Base-by-base conservation (phyloP, 2,888 invertebrate genomes). In the Thereva unica region DNA sequence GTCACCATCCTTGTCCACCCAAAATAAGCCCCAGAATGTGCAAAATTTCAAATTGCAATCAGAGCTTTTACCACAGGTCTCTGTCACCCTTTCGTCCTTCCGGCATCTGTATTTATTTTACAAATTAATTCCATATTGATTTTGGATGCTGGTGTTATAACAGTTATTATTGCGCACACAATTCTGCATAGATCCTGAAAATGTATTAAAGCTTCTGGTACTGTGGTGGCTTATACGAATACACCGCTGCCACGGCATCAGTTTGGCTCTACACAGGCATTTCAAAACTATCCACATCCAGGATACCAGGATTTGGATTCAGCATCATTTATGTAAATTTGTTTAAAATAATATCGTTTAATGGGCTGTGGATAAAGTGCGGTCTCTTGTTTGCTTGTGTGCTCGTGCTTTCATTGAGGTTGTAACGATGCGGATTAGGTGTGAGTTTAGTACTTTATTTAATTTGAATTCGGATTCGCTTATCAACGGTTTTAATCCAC, bases 321-420 rank as follows among this genome's bases (percentile, higher is more conserved):
- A 44, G 41, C 54, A 54, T 45, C 64, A 64, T 54, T 64, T 64
- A 64, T 64, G 64, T 47, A 64, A 64, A 64, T 64, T 64, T 38
- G 54, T 64, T 54, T 64, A 54, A 64, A 64, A 64, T 54, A 54
- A 64, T 64, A 64, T 64, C 38, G 64, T 54, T 64, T 54, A 64
- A 64, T 64, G 64, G 64, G 45, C 54, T 64, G 54, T 64, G 53
- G 64, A 64, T 64, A 61, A 61, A 61, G 50, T 61, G 50, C 23
- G 50, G 61, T 50, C 10, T 61, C 41, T 50, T 50, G 50, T 61
- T 35, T 50, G 41, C 42, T 50, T 61, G 50, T 50, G 40, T 61
- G 50, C 8, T 44, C n/a, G 44, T 44, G 52, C 6, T 23, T 9
- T 35, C 5, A 38, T n/a, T 35, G 10, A 38, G 4, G 37, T 4